Evolutionary conservation across 2,797 vertebrate genomes (phyloP).

Genomic region (Melanotaenia pygmaea): DNA sequence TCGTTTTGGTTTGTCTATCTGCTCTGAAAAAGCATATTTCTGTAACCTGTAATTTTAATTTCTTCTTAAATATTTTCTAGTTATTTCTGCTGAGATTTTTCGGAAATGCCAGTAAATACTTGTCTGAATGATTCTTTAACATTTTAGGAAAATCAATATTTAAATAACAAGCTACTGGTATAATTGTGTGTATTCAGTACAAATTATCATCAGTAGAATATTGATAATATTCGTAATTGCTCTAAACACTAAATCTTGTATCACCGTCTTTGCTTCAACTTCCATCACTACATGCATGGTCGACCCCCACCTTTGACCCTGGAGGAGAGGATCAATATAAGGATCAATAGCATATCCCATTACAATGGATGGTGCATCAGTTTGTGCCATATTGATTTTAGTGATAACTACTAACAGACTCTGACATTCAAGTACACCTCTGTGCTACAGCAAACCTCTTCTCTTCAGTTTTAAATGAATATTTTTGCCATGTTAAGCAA

Average conservation of each 20-base stretch:
- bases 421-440: conserved; percentile 3
- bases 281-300: conserved; percentile 13
- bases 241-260: not conserved
- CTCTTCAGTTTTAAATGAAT: conserved; percentile 1
- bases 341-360: conserved; percentile 53
- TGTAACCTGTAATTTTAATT: not conserved
- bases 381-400: conserved; percentile 33
- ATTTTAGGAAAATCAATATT: not conserved
- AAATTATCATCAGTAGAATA: not conserved
- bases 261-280: not conserved
- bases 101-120: not conserved
- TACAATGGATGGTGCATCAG: conserved; percentile 44
- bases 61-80: not conserved
- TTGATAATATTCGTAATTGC: not conserved
- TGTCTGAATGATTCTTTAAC: not conserved
- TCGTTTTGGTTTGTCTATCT: not conserved
- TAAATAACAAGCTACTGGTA: not conserved
- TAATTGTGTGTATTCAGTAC: not conserved
- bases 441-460: conserved; percentile 3
- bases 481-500: not conserved
- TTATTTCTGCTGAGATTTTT: not conserved
- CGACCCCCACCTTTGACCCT: conserved; percentile 55
- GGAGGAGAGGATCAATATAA: conserved; percentile 51
- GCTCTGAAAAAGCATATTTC: not conserved
- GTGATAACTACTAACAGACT: conserved; percentile 25